Percentiles rank a stretch among this genome's conserved stretches.
phyloP scores from a whole-genome alignment of 2,888 invertebrate genomes.

The Herminia tarsipennalis region DNA sequence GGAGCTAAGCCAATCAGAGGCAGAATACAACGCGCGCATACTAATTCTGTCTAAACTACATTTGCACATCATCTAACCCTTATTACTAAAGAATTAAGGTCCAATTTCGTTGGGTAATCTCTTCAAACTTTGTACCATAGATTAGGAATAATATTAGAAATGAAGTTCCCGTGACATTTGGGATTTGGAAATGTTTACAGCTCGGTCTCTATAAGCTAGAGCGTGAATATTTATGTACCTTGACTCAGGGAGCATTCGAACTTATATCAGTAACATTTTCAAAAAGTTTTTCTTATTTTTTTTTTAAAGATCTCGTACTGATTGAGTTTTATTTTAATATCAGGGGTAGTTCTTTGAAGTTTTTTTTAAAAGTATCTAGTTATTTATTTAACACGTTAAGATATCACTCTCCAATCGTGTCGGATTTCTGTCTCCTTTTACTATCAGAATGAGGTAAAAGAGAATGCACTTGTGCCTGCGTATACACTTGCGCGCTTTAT shows the following conservation, averaged over 20 bases:
- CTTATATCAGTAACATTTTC: no score
- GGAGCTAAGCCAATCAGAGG: constrained; percentile 75
- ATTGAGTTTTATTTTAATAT: no score
- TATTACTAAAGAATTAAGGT: constrained; percentile 19
- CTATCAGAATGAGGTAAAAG: no score
- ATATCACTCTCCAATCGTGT: no score
- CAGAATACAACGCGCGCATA: constrained; percentile 64
- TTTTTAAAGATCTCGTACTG: no score
- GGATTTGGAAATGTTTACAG: constrained; percentile 30
- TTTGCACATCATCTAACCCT: constrained; percentile 20
- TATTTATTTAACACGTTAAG: no score
- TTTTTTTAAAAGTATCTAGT: no score
- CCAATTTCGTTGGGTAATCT: constrained; percentile 17
- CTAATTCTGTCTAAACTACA: constrained; percentile 53
- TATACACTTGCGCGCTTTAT: no score
- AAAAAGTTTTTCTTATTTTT: no score
- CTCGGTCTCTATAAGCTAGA: constrained; percentile 23
- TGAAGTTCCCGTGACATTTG: constrained; percentile 33
- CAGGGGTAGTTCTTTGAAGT: no score
- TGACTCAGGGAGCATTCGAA: not conserved
- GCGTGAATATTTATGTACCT: constrained; percentile 39
- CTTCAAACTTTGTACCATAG: constrained; percentile 9
- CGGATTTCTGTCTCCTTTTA: no score
- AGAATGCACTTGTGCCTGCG: no score
- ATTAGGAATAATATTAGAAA: constrained; percentile 33